These are phyloP conservation scores for Harpalus rufipes DNA, from an alignment of 2,888 invertebrate species.

Conservation along the genomic window DNA sequence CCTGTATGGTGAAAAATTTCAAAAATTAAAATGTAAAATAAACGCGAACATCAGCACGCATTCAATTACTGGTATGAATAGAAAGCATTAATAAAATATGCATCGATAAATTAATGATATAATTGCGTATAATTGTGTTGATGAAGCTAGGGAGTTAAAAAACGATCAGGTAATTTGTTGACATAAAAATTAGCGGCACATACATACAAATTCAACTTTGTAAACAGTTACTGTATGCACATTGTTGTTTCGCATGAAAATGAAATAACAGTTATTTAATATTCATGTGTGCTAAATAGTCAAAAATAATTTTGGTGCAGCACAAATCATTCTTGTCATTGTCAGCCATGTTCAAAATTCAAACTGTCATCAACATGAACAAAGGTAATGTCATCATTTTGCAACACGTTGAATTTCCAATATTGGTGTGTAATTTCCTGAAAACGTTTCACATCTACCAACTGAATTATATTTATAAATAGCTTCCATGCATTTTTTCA, in stretches of 20 bases:
- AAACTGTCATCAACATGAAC: conserved; percentile 61
- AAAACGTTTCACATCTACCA: conserved; percentile 27
- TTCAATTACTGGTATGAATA: not conserved
- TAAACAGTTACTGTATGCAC: conserved; percentile 5
- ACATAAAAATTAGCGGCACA: conserved; percentile 22
- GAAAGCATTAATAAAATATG: conserved; percentile 7
- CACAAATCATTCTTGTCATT: conserved; percentile 66
- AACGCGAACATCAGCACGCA: not conserved
- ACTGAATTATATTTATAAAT: conserved; percentile 32
- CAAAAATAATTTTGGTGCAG: conserved; percentile 57
- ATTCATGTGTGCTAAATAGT: conserved; percentile 56
- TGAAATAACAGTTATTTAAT: conserved; percentile 59
- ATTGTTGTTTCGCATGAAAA: conserved; percentile 40
- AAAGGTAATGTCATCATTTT: conserved; percentile 67
- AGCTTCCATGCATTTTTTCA: not conserved
- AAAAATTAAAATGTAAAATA: not conserved
- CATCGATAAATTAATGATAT: not conserved
- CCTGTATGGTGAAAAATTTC: not conserved
- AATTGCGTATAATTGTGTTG: conserved; percentile 6
- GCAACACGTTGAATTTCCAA: conserved; percentile 64
- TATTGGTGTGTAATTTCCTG: conserved; percentile 59
- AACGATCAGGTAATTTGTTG: conserved; percentile 33
- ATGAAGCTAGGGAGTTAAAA: not conserved
- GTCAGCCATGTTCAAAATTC: conserved; percentile 63
- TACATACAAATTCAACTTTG: not conserved